phyloP scores from a whole-genome alignment of 2,797 vertebrate genomes.

The Limnodromus scolopaceus region DNA sequence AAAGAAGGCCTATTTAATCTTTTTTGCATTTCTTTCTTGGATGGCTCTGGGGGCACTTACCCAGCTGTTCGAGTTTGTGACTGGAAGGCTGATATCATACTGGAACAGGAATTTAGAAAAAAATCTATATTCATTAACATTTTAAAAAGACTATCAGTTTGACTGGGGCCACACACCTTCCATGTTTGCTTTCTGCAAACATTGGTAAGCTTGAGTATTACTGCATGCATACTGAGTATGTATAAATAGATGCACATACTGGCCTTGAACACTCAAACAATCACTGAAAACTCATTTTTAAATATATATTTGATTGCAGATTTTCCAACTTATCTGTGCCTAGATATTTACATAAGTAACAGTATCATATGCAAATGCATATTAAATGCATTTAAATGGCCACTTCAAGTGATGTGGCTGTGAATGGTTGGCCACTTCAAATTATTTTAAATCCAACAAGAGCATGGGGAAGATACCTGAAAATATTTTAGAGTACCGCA shows the following conservation, averaged over 20 bases:
- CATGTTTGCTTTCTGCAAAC: constrained; percentile 56
- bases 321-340: neutral
- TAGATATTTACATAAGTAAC: constrained; percentile 33
- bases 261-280: neutral
- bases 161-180: neutral
- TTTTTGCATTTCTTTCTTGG: constrained; percentile 34
- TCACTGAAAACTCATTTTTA: constrained; percentile 19
- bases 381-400: constrained; percentile 20
- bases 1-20: constrained; percentile 7
- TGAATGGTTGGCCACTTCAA: neutral
- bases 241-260: neutral
- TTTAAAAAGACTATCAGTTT: constrained; percentile 21
- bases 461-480: neutral
- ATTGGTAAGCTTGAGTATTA: neutral
- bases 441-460: neutral
- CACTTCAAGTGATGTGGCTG: neutral
- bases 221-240: constrained; percentile 8
- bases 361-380: constrained; percentile 3
- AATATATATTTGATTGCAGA: neutral
- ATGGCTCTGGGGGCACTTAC: constrained; percentile 28
- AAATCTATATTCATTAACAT: constrained; percentile 60
- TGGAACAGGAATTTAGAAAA: neutral
- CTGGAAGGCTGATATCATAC: constrained; percentile 30
- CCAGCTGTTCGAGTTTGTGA: constrained; percentile 27
- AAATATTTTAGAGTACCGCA: neutral